phyloP scores from a whole-genome alignment of 2,888 invertebrate species.

The Megalurothrips usitatus region DNA sequence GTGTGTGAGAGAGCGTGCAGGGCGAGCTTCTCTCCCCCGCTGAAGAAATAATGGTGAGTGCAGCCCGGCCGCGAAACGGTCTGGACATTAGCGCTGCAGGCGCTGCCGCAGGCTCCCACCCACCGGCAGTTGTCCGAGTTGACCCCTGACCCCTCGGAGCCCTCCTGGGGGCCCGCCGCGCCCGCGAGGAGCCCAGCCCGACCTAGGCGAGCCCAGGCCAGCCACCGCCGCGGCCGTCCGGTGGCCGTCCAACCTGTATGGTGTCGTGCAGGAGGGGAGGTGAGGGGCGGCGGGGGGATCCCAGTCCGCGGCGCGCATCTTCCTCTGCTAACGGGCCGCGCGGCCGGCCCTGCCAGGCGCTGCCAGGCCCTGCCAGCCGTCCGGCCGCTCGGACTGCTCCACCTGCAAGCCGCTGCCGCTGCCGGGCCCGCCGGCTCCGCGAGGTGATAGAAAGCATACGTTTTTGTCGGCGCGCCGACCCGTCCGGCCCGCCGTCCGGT shows the following conservation, averaged over 20 bases:
- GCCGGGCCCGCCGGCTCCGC: neutral
- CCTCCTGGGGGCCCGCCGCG: neutral
- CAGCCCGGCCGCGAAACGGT: too few relatives aligned
- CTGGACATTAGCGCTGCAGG: too few relatives aligned
- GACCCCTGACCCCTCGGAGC: neutral
- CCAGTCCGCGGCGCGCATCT: neutral
- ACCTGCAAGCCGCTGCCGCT: neutral
- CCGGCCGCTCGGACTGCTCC: neutral
- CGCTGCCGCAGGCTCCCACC: too few relatives aligned
- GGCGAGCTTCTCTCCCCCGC: too few relatives aligned
- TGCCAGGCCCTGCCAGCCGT: neutral
- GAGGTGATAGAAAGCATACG: conserved; percentile 13
- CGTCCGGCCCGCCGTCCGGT: neutral
- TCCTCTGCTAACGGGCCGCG: conserved; percentile 2
- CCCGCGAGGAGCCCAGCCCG: too few relatives aligned
- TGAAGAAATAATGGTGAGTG: too few relatives aligned
- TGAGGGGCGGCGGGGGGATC: neutral
- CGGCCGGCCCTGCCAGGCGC: neutral
- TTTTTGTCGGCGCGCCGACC: neutral
- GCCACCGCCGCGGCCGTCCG: neutral
- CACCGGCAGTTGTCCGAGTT: neutral
- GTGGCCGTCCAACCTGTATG: neutral
- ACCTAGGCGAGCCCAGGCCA: neutral
- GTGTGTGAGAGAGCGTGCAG: too few relatives aligned
- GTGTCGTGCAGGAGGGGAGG: neutral